phyloP scores from a whole-genome alignment of 2,888 invertebrate genomes.

The Hirtodrosophila cameraria region DNA sequence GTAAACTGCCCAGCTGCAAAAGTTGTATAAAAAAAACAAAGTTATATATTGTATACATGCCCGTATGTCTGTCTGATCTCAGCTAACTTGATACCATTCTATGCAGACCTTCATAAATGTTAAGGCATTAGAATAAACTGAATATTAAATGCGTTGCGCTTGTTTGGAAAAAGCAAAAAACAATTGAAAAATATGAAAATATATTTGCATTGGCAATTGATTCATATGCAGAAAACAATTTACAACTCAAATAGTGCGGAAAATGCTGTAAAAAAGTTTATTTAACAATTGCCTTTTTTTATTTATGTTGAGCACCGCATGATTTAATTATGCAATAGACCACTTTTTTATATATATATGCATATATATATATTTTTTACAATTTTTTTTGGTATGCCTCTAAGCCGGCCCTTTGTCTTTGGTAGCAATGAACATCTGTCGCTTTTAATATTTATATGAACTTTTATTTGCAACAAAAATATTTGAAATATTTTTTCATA shows the following conservation, averaged over 20 bases:
- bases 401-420: constrained; percentile 59
- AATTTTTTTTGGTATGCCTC: constrained; percentile 31
- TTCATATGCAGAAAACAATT: constrained; percentile 69
- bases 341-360: constrained; percentile 4
- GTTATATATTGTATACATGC: constrained; percentile 13
- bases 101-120: constrained; percentile 17
- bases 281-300: constrained; percentile 55
- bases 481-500: constrained; percentile 50
- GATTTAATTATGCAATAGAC: constrained; percentile 69
- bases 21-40: constrained; percentile 15
- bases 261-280: constrained; percentile 59
- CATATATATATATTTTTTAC: constrained; percentile 4
- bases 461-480: constrained; percentile 50
- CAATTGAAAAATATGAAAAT: constrained; percentile 10
- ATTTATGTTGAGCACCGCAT: constrained; percentile 34
- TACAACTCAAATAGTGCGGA: constrained; percentile 73
- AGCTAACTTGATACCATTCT: constrained; percentile 22
- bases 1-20: constrained; percentile 3
- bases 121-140: constrained; percentile 47
- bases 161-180: not conserved
- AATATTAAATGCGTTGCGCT: constrained; percentile 19
- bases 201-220: constrained; percentile 59
- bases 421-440: constrained; percentile 60
- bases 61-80: constrained; percentile 9
- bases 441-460: constrained; percentile 61